Evolutionary conservation across 2,797 vertebrate genomes (phyloP), one percentile per base, ranked within the genome.

Genomic region (Silurus lanzhouensis): DNA sequence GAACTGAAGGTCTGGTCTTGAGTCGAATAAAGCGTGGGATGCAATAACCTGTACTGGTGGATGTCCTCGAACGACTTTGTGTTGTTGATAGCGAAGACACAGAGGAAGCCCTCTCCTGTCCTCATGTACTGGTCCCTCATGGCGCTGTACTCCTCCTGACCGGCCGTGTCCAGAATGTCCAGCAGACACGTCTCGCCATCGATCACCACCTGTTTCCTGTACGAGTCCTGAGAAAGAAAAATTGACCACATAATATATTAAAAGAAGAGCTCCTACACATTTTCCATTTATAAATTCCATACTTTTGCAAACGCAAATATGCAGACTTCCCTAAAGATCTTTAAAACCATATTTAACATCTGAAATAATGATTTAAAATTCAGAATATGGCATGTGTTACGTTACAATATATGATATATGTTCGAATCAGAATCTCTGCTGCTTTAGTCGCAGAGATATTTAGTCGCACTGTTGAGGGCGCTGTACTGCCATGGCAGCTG

Each of bases 51-150:
- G 94, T 99, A 99, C 93, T 99, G 98, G 92, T 99, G 98, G 91
- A 99, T 99, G 88, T 99, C 98, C 92, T 99, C 98, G n/a, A 99
- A 99, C n/a, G 98, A 99, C 91, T 99, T 99, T 83, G 96, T 97
- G 93, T 98, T 99, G 93, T 99, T 99, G 93, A 99, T 99, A 88
- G 98, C 98, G 0, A 99, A 99, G 85, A 99, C 98, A 0, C 98
- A 99, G 48, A 99, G 96, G 90, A 99, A 99, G 20, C 98, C 98
- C 91, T 99, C 98, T 63, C 98, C 98, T 0, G 98, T 99, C 88
- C 98, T 95, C 98, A 99, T 99, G 91, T 99, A 99, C 93, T 99
- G 98, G 93, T 99, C 98, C 90, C 98, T 94, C 98, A 99, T 99
- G 91, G 98, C 98, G n/a, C 98, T 99, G 94, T 99, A 99, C 91